Evolutionary conservation across 2,888 invertebrate genomes (phyloP), one percentile per base, ranked within the genome.

Genomic region (Hypselothyrea guttata): DNA sequence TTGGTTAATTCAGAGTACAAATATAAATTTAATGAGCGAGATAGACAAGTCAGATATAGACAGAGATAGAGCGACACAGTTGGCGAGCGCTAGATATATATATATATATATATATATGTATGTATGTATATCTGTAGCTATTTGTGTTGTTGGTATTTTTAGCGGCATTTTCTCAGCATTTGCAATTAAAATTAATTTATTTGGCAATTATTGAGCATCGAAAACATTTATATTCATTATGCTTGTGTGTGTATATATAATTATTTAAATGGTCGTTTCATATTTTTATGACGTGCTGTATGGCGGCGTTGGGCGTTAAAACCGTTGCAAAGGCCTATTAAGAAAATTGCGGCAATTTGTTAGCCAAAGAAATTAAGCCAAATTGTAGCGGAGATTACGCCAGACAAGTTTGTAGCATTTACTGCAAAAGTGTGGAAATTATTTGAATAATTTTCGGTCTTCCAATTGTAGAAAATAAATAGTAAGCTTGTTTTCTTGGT

Each of bases 151-250:
- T 63, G 49, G 42, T 75, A 82, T 78, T 81, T 78, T 76, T 64
- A 83, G 76, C 37, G 40, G 15, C 42, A 53, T 59, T 61, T 57
- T 42, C 38, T 45, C 64, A 27, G 48, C 46, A 51, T 58, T 60
- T 54, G 75, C 71, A 83, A 75, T 83, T 84, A 83, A 85, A 82
- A 75, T 81, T 63, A 72, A 85, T 83, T 83, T 85, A 83, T 83
- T 84, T 75, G 81, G 62, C 75, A 76, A 77, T 83, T 83, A 85
- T 85, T 84, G 72, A 68, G 77, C 76, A 83, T 79, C 70, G 71
- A 73, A 69, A 69, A 61, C 83, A 75, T 82, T 83, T 84, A 78
- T 82, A 82, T 78, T 82, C 82, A 81, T 84, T 84, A 81, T 68
- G 56, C 8, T 35, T 41, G 31, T 35, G 18, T 37, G 33, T 42